Percentiles rank a stretch among this genome's conserved stretches.
These are phyloP conservation scores for Aldabrachelys gigantea DNA, from an alignment of 2,113 vertebrate genomes.

Conservation along the genomic window DNA sequence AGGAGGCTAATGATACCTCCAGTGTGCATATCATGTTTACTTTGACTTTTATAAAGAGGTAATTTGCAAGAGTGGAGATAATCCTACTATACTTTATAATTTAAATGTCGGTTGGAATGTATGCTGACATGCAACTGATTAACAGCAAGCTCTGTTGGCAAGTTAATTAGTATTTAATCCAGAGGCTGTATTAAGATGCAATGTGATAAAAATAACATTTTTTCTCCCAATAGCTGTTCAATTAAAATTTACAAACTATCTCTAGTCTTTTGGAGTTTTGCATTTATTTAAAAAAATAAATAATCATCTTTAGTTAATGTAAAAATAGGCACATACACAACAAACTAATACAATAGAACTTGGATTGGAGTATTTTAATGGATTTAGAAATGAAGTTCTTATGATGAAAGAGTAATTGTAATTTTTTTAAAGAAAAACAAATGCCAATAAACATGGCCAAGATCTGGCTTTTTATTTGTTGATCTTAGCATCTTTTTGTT, in stretches of 20 bases:
- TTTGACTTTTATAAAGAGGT: conserved; percentile 75
- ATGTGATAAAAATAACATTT: conserved; percentile 64
- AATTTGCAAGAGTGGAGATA: conserved; percentile 77
- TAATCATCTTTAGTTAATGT: conserved; percentile 50
- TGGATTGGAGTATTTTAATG: background rate
- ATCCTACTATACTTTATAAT: conserved; percentile 75
- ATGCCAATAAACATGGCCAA: background rate
- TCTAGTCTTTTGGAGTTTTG: conserved; percentile 19
- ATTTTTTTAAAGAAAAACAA: conserved; percentile 32
- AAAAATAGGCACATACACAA: conserved; percentile 56
- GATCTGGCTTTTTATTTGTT: background rate
- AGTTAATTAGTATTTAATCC: conserved; percentile 81
- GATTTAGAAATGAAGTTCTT: conserved; percentile 39
- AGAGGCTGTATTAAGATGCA: conserved; percentile 61
- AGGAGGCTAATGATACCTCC: conserved; percentile 51
- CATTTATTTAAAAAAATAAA: conserved; percentile 64
- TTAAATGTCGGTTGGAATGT: conserved; percentile 76
- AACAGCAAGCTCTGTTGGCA: conserved; percentile 73
- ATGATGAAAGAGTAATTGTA: conserved; percentile 50
- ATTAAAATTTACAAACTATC: conserved; percentile 50
- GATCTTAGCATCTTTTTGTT: conserved; percentile 13
- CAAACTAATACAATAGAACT: conserved; percentile 62
- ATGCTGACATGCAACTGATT: conserved; percentile 73
- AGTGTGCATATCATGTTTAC: conserved; percentile 52
- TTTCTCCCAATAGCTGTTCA: conserved; percentile 31